Percentiles rank a stretch among this genome's conserved stretches.
These are phyloP conservation scores for Linnaemya vulpina DNA, from an alignment of 2,888 invertebrate species.

Conservation along the genomic window DNA sequence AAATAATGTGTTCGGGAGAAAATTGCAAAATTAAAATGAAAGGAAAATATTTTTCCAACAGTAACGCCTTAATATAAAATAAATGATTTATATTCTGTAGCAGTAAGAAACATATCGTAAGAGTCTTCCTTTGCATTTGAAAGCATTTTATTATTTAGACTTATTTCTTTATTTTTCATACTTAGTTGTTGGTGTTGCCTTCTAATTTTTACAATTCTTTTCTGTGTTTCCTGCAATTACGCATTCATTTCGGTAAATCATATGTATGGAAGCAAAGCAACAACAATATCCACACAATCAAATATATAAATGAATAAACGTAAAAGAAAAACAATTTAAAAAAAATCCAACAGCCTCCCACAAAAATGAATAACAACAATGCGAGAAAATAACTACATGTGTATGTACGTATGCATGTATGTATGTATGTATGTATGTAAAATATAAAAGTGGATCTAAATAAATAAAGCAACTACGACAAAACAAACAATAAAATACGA, in stretches of 20 bases:
- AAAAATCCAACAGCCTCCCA: slow-evolving; percentile 41
- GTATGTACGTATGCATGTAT: neutral
- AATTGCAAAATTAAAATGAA: slow-evolving; percentile 29
- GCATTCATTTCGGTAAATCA: slow-evolving; percentile 20
- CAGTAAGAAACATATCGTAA: slow-evolving; percentile 21
- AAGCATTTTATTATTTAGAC: slow-evolving; percentile 46
- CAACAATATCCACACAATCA: slow-evolving; percentile 24
- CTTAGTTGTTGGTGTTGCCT: slow-evolving; percentile 28
- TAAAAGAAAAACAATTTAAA: slow-evolving; percentile 21
- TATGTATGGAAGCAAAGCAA: slow-evolving; percentile 27
- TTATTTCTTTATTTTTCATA: slow-evolving; percentile 1
- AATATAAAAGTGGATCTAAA: neutral
- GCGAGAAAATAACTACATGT: neutral
- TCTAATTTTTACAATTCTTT: slow-evolving; percentile 35
- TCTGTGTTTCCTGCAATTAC: slow-evolving; percentile 40
- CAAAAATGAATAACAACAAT: slow-evolving; percentile 40
- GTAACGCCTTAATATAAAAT: neutral
- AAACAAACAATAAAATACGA: slow-evolving; percentile 7
- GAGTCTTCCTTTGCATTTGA: slow-evolving; percentile 61
- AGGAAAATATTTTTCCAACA: neutral
- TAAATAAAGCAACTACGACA: slow-evolving; percentile 16
- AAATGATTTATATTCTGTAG: slow-evolving; percentile 24
- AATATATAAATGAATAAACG: neutral
- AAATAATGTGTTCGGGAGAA: slow-evolving; percentile 13
- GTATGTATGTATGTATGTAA: neutral